A percentile compares a stretch with the other conserved stretches of the same genome.
These are phyloP conservation scores for Chrosomus eos DNA, from an alignment of 2,797 vertebrate genomes.

Conservation along the genomic window DNA sequence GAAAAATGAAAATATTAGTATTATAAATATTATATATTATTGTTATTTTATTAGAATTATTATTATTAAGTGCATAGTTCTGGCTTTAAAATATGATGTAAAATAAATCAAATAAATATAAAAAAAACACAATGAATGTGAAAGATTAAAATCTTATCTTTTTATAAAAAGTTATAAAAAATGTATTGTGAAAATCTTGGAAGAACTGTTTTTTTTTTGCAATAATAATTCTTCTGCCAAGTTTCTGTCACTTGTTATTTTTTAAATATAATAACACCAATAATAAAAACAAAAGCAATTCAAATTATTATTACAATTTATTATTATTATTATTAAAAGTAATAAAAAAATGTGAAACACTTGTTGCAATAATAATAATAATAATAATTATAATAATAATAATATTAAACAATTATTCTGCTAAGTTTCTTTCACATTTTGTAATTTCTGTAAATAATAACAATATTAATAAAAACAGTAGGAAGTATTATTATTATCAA, in stretches of 20 bases:
- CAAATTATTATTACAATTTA: background rate
- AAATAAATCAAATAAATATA: no score
- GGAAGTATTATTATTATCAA: background rate
- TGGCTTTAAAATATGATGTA: background rate
- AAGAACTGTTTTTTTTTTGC: background rate
- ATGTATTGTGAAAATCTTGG: background rate
- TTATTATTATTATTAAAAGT: background rate
- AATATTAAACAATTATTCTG: no score
- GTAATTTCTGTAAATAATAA: background rate
- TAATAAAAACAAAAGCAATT: background rate
- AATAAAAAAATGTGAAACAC: background rate
- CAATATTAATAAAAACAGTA: background rate
- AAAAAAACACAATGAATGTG: background rate
- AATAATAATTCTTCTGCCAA: background rate
- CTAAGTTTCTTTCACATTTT: no score
- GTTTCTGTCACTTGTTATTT: background rate
- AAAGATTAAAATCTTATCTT: background rate
- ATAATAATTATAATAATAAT: no score
- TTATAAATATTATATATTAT: no score
- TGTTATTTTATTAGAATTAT: background rate
- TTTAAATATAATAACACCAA: background rate
- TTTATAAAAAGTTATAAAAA: background rate
- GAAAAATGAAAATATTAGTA: background rate
- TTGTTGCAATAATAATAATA: background rate
- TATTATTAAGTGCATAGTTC: background rate